Evolutionary conservation across 2,113 vertebrate genomes (phyloP).

Genomic region (Vidua macroura): DNA sequence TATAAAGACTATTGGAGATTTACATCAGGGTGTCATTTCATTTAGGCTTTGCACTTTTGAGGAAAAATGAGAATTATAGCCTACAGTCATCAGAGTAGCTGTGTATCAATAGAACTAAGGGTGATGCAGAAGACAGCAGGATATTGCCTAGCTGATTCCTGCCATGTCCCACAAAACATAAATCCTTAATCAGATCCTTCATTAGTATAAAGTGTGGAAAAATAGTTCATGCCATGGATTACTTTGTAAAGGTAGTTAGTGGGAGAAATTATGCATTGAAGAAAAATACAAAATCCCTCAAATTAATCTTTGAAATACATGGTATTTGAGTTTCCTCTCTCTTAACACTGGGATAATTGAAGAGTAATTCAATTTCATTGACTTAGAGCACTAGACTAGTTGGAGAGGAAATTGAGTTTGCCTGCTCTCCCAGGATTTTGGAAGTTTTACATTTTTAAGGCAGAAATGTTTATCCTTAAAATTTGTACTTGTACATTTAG

Average conservation of each 20-base stretch:
- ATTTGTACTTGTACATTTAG: not conserved
- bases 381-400: not conserved
- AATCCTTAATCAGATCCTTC: conserved; percentile 35
- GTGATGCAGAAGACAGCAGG: not conserved
- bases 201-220: conserved; percentile 48
- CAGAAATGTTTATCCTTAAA: not conserved
- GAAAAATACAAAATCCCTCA: not conserved
- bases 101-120: not conserved
- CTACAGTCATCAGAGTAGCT: not conserved
- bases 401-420: not conserved
- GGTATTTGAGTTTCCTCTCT: not conserved
- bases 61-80: not conserved
- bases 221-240: conserved; percentile 17
- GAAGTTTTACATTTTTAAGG: not conserved
- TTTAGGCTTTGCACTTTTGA: not conserved
- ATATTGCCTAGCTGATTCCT: conserved; percentile 9
- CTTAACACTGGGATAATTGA: not conserved
- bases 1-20: not conserved
- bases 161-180: not conserved
- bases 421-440: not conserved
- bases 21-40: not conserved
- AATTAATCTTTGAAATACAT: conserved; percentile 44
- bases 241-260: conserved; percentile 27
- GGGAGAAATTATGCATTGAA: conserved; percentile 39
- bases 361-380: conserved; percentile 15